A percentile compares a stretch with the other conserved stretches of the same genome.
Evolutionary conservation across 1,140 invertebrate genomes (phyloP).

Genomic region (Drosophila santomea): DNA sequence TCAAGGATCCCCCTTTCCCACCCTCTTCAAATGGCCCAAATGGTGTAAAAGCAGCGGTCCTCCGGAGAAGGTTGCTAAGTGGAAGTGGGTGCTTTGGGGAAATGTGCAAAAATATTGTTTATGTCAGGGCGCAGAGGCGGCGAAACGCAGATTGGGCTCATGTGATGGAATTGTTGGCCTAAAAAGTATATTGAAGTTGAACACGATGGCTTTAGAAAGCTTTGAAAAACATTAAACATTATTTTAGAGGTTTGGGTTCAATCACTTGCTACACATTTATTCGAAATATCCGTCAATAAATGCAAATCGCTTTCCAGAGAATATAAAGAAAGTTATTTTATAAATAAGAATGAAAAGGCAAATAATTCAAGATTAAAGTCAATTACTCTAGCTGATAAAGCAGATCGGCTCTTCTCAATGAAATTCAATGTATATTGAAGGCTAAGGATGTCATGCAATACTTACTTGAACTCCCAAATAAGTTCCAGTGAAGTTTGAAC

Average conservation of each 20-base stretch:
- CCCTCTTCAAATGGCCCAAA: slow-evolving; percentile 19
- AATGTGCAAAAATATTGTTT: slow-evolving; percentile 61
- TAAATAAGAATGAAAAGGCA: too few relatives aligned
- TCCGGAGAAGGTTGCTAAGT: slow-evolving; percentile 61
- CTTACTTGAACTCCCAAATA: not conserved
- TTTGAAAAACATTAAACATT: too few relatives aligned
- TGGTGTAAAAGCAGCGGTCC: slow-evolving; percentile 44
- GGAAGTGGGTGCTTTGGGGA: slow-evolving; percentile 62
- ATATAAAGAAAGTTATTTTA: too few relatives aligned
- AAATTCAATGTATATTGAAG: too few relatives aligned
- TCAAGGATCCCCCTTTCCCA: slow-evolving; percentile 12
- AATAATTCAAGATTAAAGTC: too few relatives aligned
- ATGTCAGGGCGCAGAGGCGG: slow-evolving; percentile 18
- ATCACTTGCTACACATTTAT: too few relatives aligned
- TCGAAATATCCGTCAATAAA: too few relatives aligned
- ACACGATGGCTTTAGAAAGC: too few relatives aligned
- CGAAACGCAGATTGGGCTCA: not conserved
- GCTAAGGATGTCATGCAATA: not conserved
- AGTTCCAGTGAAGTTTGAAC: slow-evolving; percentile 1
- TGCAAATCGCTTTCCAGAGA: too few relatives aligned
- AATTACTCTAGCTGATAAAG: too few relatives aligned
- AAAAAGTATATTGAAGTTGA: not conserved
- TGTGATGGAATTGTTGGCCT: not conserved
- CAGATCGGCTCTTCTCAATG: too few relatives aligned
- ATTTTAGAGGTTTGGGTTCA: too few relatives aligned